phyloP scores from a whole-genome alignment of 2,113 vertebrate genomes.

The Oryzias celebensis region DNA sequence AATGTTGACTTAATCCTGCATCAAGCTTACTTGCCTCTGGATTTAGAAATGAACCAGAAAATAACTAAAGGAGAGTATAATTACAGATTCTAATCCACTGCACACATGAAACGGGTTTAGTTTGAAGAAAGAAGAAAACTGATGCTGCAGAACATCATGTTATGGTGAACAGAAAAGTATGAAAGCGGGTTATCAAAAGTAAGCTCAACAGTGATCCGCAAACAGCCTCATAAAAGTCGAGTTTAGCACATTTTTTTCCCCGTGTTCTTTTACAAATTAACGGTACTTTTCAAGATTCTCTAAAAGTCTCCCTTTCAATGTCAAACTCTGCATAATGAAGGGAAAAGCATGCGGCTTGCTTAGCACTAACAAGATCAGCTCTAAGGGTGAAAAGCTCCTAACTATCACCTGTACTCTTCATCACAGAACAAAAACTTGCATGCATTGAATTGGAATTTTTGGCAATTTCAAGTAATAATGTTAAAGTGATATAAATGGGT shows the following conservation, averaged over 20 bases:
- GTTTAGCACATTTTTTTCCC: background rate
- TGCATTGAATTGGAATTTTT: background rate
- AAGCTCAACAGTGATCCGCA: too few species aligned
- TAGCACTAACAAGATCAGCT: conserved; percentile 47
- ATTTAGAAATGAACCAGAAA: too few species aligned
- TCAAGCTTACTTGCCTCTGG: too few species aligned
- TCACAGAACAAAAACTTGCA: conserved; percentile 12
- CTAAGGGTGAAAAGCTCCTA: conserved; percentile 28
- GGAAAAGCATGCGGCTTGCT: conserved; percentile 30
- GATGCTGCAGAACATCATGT: too few species aligned
- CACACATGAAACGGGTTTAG: too few species aligned
- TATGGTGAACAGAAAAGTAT: too few species aligned
- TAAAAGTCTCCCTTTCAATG: conserved; percentile 48
- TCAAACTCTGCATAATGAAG: conserved; percentile 58
- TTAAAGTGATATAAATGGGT: too few species aligned
- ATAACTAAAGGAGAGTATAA: background rate
- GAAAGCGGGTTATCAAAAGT: too few species aligned
- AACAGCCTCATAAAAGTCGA: too few species aligned
- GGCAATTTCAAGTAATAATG: too few species aligned
- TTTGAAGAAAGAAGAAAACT: too few species aligned
- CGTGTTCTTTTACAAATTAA: conserved; percentile 25
- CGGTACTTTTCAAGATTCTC: conserved; percentile 41
- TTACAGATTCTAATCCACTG: background rate
- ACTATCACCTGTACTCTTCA: conserved; percentile 23
- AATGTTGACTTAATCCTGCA: too few species aligned